Conservation (phyloP, 1,140 invertebrate genomes). For the Leptinotarsa lineolata region DNA sequence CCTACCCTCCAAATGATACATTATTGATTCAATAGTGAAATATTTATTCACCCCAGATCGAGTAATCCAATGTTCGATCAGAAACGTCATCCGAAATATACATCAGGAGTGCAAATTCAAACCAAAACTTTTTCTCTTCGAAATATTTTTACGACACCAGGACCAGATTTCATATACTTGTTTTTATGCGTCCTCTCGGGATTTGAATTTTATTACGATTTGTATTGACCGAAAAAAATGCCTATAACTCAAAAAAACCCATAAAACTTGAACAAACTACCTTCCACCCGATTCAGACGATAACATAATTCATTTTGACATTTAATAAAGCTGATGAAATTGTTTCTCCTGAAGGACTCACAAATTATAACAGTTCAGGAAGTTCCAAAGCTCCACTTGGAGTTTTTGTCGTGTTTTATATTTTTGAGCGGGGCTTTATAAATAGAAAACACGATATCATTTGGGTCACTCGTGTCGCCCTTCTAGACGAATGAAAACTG, state of each 20-base stretch:
- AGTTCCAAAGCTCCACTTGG: neutral
- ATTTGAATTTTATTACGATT: slow-evolving; percentile 3
- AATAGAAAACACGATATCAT: neutral
- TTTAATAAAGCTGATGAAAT: slow-evolving; percentile 21
- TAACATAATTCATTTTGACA: slow-evolving; percentile 21
- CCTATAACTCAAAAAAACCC: slow-evolving; percentile 3
- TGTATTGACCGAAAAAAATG: neutral
- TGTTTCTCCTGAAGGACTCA: slow-evolving; percentile 13
- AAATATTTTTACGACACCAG: too few species aligned
- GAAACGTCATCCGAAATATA: too few species aligned
- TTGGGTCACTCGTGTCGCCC: neutral
- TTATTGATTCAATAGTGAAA: too few species aligned
- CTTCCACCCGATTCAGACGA: slow-evolving; percentile 11
- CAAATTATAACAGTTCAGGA: slow-evolving; percentile 17
- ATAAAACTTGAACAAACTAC: slow-evolving; percentile 12
- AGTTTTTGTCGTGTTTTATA: slow-evolving; percentile 7
- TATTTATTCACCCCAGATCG: too few species aligned
- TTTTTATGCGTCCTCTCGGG: neutral
- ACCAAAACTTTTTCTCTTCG: too few species aligned
- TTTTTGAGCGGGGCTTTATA: neutral
- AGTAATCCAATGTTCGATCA: too few species aligned
- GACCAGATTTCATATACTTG: neutral
- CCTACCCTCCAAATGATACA: too few species aligned
- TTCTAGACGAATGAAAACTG: neutral
- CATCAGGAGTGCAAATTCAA: too few species aligned